These are phyloP conservation scores for Uropsilus gracilis DNA, from an alignment of 2,113 vertebrate genomes.

Conservation along the genomic window DNA sequence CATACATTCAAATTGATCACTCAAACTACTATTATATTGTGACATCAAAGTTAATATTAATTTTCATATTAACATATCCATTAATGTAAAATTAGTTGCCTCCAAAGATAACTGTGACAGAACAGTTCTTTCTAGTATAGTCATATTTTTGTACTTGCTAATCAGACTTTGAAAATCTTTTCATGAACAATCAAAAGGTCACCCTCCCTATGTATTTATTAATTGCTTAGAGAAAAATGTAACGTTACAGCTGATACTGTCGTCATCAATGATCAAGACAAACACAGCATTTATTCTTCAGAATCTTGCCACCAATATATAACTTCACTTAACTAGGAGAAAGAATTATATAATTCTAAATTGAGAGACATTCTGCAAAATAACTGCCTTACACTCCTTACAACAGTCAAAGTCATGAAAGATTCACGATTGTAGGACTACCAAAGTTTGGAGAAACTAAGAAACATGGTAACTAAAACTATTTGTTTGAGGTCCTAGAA, in stretches of 20 bases:
- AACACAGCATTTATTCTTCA: background rate
- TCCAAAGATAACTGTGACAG: background rate
- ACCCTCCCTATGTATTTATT: background rate
- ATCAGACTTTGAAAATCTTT: background rate
- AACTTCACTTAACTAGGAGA: background rate
- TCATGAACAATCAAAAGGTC: background rate
- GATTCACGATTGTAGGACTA: background rate
- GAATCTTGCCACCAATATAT: background rate
- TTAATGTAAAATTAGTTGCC: background rate
- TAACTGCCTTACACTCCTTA: background rate
- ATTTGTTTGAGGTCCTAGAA: background rate
- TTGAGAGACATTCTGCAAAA: background rate
- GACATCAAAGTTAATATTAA: conserved; percentile 27
- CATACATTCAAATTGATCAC: background rate
- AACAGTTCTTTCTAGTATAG: background rate
- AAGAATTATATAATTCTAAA: background rate
- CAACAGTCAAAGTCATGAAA: background rate
- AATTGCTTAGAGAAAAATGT: background rate
- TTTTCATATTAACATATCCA: background rate
- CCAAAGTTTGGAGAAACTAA: background rate
- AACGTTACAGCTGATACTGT: background rate
- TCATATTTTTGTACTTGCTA: background rate
- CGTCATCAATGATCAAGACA: background rate
- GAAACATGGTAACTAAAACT: background rate
- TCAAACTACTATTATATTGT: background rate